Evolutionary conservation across 2,888 invertebrate species (phyloP).

Genomic region (Suillia variegata): DNA sequence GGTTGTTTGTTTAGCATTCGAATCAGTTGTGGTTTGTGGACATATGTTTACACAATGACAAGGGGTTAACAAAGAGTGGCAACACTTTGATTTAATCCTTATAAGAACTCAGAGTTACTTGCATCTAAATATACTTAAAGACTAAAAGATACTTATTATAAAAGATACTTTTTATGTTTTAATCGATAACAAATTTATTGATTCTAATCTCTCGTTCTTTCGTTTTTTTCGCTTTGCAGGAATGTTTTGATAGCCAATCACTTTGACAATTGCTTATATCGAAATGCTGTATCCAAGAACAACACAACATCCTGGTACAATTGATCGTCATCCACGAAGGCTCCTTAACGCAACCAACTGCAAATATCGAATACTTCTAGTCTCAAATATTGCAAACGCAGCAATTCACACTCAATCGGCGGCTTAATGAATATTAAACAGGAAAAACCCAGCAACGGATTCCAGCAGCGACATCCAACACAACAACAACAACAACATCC

Average conservation of each 20-base stretch:
- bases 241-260: not conserved
- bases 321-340: not conserved
- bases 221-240: slow-evolving; percentile 7
- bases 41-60: slow-evolving; percentile 20
- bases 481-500: slow-evolving; percentile 29
- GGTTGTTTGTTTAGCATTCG: slow-evolving; percentile 10
- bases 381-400: slow-evolving; percentile 37
- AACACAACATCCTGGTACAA: not conserved
- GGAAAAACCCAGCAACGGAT: slow-evolving; percentile 42
- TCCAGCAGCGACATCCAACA: slow-evolving; percentile 36
- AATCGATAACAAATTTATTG: no score
- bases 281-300: slow-evolving; percentile 9
- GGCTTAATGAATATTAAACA: slow-evolving; percentile 57
- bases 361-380: slow-evolving; percentile 40
- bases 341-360: slow-evolving; percentile 1
- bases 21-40: not conserved
- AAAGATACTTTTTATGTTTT: no score
- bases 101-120: no score
- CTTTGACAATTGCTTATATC: not conserved
- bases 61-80: slow-evolving; percentile 9
- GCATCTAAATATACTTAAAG: no score
- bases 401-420: slow-evolving; percentile 35
- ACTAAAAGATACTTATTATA: no score
- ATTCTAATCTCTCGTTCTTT: no score
- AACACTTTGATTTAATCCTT: no score